These are phyloP conservation scores for Anaspis maculata DNA, from an alignment of 2,888 invertebrate genomes.

Conservation along the genomic window DNA sequence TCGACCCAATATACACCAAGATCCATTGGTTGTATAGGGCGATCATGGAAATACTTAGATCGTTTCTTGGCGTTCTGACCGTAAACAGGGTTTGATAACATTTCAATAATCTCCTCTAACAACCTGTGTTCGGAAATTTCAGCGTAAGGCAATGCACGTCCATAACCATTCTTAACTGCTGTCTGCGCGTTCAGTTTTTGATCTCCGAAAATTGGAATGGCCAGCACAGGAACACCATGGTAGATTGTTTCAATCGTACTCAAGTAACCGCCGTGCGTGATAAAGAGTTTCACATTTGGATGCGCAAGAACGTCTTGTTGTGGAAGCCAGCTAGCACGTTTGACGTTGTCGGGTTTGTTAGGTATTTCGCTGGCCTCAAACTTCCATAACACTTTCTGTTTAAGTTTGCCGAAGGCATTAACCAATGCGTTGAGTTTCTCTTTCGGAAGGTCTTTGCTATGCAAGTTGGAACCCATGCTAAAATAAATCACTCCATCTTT, in stretches of 20 bases:
- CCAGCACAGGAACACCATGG: slow-evolving; percentile 15
- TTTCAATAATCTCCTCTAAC: slow-evolving; percentile 6
- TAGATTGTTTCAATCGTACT: slow-evolving; percentile 14
- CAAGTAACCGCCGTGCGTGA: slow-evolving; percentile 11
- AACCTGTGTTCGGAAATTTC: slow-evolving; percentile 6
- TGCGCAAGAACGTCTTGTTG: slow-evolving; percentile 26
- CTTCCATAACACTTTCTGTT: slow-evolving; percentile 59
- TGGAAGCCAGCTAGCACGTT: slow-evolving; percentile 32
- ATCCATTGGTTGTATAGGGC: slow-evolving; percentile 16
- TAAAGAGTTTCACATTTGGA: slow-evolving; percentile 12
- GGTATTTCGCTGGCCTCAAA: slow-evolving; percentile 49
- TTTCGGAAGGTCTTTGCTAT: slow-evolving; percentile 46
- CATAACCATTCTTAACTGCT: slow-evolving; percentile 4
- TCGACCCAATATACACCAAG: slow-evolving; percentile 19
- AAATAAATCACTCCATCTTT: slow-evolving; percentile 49
- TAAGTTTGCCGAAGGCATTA: slow-evolving; percentile 49
- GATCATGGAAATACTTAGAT: slow-evolving; percentile 15
- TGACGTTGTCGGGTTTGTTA: slow-evolving; percentile 36
- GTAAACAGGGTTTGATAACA: slow-evolving; percentile 15
- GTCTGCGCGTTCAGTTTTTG: slow-evolving; percentile 6
- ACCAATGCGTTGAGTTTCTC: slow-evolving; percentile 48
- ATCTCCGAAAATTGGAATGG: slow-evolving; percentile 13
- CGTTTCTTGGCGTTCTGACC: slow-evolving; percentile 7
- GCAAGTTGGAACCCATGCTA: slow-evolving; percentile 52
- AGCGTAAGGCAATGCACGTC: slow-evolving; percentile 3